Conservation (phyloP, 2,888 invertebrate genomes). For the Andrena flavipes region DNA sequence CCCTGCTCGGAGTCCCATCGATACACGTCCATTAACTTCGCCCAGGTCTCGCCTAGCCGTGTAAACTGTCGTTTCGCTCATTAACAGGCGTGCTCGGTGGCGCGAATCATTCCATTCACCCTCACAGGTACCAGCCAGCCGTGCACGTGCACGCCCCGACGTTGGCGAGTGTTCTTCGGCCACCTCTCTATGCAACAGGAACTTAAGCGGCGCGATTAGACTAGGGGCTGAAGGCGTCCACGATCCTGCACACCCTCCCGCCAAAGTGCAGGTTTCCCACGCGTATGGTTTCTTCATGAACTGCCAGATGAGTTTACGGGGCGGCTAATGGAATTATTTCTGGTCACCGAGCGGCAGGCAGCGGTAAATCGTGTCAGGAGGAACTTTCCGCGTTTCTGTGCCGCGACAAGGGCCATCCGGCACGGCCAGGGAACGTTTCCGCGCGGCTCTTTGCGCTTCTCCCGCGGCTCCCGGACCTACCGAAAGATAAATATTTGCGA, state of each 20-base stretch:
- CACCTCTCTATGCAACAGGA: constrained; percentile 37
- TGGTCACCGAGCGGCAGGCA: constrained; percentile 67
- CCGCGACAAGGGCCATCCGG: constrained; percentile 66
- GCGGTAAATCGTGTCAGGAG: constrained; percentile 62
- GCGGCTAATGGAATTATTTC: constrained; percentile 71
- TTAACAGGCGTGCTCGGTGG: constrained; percentile 59
- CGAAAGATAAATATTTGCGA: constrained; percentile 74
- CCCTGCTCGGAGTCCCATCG: constrained; percentile 26
- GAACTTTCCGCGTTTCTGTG: constrained; percentile 68
- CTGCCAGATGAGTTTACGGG: constrained; percentile 66
- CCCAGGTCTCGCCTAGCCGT: constrained; percentile 34
- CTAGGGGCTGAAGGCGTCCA: constrained; percentile 49
- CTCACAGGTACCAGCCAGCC: background rate
- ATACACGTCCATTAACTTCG: constrained; percentile 46
- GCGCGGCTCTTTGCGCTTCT: constrained; percentile 59
- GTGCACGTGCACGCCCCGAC: background rate
- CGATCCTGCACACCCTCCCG: constrained; percentile 23
- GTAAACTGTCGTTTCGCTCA: constrained; percentile 59
- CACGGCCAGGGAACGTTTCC: constrained; percentile 51
- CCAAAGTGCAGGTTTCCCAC: constrained; percentile 56
- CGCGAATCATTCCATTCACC: constrained; percentile 61
- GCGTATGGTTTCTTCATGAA: constrained; percentile 67
- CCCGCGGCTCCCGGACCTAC: constrained; percentile 50
- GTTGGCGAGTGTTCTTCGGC: background rate
- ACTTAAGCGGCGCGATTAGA: constrained; percentile 54